A percentile compares a stretch with the other conserved stretches of the same genome.
Conservation (phyloP, 2,797 vertebrate species). For the Notolepis coatsorum region DNA sequence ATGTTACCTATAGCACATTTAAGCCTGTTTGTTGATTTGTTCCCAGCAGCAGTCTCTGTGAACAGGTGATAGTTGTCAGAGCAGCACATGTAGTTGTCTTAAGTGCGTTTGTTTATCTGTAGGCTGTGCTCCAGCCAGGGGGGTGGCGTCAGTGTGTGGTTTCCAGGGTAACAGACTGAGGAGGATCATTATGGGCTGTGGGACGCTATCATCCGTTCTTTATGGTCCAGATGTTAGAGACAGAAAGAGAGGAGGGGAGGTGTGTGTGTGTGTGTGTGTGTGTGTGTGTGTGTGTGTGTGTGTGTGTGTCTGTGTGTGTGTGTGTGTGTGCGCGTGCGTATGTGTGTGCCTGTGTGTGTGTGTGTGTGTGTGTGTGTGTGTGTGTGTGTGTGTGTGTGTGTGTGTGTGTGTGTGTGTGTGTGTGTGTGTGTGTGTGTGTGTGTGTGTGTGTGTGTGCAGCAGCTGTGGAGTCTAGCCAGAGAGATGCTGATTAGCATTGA, state of each 20-base stretch:
- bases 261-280: constrained; percentile 12
- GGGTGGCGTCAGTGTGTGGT: constrained; percentile 36
- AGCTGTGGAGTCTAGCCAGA: constrained; percentile 57
- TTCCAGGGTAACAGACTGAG: constrained; percentile 62
- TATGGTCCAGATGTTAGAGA: constrained; percentile 69
- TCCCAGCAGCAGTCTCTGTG: too few species aligned
- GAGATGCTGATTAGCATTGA: constrained; percentile 69
- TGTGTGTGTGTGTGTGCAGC: constrained; percentile 22
- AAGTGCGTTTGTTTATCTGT: constrained; percentile 34
- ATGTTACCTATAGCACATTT: too few species aligned
- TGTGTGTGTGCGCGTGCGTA: constrained; percentile 4
- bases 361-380: neutral
- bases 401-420: neutral
- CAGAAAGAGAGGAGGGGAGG: constrained; percentile 44
- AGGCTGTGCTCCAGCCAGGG: constrained; percentile 31
- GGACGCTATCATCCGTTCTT: constrained; percentile 62
- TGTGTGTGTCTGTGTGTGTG: neutral
- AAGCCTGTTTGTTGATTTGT: too few species aligned
- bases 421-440: neutral
- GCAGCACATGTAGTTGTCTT: constrained; percentile 5
- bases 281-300: neutral
- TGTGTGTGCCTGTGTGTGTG: neutral
- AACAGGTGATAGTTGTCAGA: too few species aligned
- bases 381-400: neutral
- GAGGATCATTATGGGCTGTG: constrained; percentile 63